Evolutionary conservation across 2,888 invertebrate species (phyloP), one percentile per base, ranked within the genome.

Genomic region (Archips xylosteana): DNA sequence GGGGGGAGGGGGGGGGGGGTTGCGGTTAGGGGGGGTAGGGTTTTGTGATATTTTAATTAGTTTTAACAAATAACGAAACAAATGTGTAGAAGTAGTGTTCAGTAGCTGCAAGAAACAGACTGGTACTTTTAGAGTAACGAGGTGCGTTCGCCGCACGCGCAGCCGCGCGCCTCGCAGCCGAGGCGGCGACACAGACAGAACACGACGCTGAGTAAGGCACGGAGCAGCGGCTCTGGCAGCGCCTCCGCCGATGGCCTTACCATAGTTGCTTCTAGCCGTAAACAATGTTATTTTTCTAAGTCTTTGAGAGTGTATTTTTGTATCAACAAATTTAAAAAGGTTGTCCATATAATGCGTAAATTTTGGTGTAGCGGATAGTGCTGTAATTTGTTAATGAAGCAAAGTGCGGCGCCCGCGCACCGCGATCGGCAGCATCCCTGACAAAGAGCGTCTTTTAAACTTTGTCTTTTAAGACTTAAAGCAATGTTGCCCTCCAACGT

Each of bases 241-340:
- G 36, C 36, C 36, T 36, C 36, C 36, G 2, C n/a, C 45, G 54
- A 13, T 13, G 57, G 68, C 66, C 63, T 70, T 59, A 62, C 64
- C 59, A 75, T 75, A 70, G 54, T 75, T 70, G 75, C 76, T 75
- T 75, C 71, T 76, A 76, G 80, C 78, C 77, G 76, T 75, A 75
- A 75, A 77, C 78, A 69, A 80, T 23, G 81, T 84, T 86, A 86
- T 87, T 87, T 87, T 87, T 87, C 72, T 85, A 88, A 79, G 80
- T 76, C 77, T 82, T 82, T 76, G 75, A 85, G 81, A 87, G 79
- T 83, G 83, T 89, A 89, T 89, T 88, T 89, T 88, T 89, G 74
- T 89, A 88, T 80, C 78, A 75, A 77, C 76, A 78, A 79, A 79
- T 47, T 49, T 59, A 39, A 62, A 66, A 64, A 49, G 39, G 23